phyloP scores from a whole-genome alignment of 2,797 vertebrate species.

The Jordanella pulchra region DNA sequence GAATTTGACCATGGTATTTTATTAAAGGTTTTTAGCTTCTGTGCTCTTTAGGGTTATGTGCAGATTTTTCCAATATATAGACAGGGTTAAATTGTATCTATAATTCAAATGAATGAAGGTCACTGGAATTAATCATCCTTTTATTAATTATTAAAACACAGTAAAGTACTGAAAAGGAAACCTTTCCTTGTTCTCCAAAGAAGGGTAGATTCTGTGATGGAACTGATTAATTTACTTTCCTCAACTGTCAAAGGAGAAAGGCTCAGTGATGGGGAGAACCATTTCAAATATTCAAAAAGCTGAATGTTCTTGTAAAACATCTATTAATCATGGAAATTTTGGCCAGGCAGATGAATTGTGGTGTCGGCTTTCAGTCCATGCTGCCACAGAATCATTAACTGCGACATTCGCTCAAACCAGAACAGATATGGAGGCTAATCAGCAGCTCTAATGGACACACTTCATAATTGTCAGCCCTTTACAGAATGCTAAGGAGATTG shows the following conservation, averaged over 20 bases:
- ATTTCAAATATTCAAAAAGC: slow-evolving; percentile 78
- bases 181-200: slow-evolving; percentile 74
- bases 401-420: slow-evolving; percentile 71
- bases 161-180: slow-evolving; percentile 71
- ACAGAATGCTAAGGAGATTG: slow-evolving; percentile 50
- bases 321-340: slow-evolving; percentile 80
- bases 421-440: slow-evolving; percentile 78
- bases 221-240: slow-evolving; percentile 78
- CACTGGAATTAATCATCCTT: slow-evolving; percentile 59
- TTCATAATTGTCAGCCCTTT: slow-evolving; percentile 83
- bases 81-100: slow-evolving; percentile 48
- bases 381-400: slow-evolving; percentile 79
- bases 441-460: slow-evolving; percentile 82
- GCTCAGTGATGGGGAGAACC: slow-evolving; percentile 65
- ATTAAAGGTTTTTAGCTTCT: slow-evolving; percentile 26
- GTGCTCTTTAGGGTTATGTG: slow-evolving; percentile 42
- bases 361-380: slow-evolving; percentile 71
- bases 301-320: slow-evolving; percentile 76
- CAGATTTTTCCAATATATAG: slow-evolving; percentile 50
- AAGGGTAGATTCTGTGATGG: slow-evolving; percentile 68
- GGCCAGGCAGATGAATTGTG: slow-evolving; percentile 73
- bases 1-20: slow-evolving; percentile 34
- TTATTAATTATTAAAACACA: slow-evolving; percentile 68
- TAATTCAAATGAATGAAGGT: slow-evolving; percentile 61
- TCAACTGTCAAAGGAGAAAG: slow-evolving; percentile 71